phyloP scores from a whole-genome alignment of 1,140 invertebrate genomes.

The Bombus consobrinus region DNA sequence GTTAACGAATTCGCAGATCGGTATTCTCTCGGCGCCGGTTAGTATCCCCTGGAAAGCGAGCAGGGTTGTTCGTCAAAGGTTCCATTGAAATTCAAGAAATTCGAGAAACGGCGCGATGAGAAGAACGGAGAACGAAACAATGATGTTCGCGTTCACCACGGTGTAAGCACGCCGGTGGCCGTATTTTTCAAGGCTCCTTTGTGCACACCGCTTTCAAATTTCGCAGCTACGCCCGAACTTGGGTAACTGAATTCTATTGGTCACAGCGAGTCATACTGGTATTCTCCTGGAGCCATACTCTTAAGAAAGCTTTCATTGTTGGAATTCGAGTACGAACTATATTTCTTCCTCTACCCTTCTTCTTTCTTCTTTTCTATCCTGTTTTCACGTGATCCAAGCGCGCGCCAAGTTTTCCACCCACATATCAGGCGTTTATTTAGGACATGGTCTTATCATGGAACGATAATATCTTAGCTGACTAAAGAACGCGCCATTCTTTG shows the following conservation, averaged over 20 bases:
- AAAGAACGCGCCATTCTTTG: conserved; percentile 44
- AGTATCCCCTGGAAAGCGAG: no score
- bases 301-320: conserved; percentile 66
- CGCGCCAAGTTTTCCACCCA: background rate
- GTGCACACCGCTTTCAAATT: conserved; percentile 50
- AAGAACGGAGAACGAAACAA: conserved; percentile 24
- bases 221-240: conserved; percentile 53
- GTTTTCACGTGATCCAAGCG: conserved; percentile 8
- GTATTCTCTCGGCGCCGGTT: no score
- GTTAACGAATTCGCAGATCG: background rate
- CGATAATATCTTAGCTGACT: conserved; percentile 49
- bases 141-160: conserved; percentile 2
- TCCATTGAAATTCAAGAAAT: conserved; percentile 28
- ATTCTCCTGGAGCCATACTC: conserved; percentile 26
- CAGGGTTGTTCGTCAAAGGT: conserved; percentile 10
- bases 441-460: conserved; percentile 52
- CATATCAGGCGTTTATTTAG: conserved; percentile 57
- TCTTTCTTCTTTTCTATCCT: background rate
- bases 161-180: background rate
- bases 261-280: conserved; percentile 19
- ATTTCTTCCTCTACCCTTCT: background rate
- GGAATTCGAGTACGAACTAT: conserved; percentile 50
- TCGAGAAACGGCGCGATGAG: conserved; percentile 8
- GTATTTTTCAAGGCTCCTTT: conserved; percentile 52
- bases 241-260: conserved; percentile 61